Evolutionary conservation across 2,113 vertebrate genomes (phyloP).

Genomic region (Edolisoma coerulescens): DNA sequence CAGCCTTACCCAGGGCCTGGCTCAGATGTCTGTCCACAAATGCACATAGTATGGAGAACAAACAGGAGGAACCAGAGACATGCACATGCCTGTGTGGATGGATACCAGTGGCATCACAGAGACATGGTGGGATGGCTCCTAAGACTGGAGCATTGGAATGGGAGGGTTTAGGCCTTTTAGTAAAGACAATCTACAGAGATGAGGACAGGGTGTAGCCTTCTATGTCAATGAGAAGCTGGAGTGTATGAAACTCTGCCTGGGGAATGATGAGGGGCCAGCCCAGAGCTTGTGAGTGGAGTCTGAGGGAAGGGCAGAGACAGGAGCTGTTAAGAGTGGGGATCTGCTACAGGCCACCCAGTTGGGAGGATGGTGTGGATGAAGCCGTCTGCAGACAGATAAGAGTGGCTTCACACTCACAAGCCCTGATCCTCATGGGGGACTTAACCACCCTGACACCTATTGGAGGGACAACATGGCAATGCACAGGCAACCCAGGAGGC

Average conservation of each 20-base stretch:
- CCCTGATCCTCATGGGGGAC: neutral
- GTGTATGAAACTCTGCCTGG: neutral
- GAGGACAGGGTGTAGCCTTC: neutral
- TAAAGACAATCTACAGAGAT: neutral
- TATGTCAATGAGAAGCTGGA: neutral
- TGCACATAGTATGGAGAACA: neutral
- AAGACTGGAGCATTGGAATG: neutral
- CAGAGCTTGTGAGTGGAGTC: neutral
- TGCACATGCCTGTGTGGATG: rapidly evolving
- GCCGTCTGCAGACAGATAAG: neutral
- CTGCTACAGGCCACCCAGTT: neutral
- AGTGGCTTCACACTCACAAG: neutral
- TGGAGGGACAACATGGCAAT: neutral
- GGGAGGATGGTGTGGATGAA: neutral
- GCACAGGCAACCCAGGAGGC: neutral
- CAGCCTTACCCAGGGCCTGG: neutral
- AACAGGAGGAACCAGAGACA: neutral
- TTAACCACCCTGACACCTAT: neutral
- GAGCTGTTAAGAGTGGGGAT: neutral
- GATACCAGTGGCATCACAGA: rapidly evolving
- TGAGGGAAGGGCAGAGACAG: neutral
- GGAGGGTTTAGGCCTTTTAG: neutral
- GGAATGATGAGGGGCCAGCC: neutral
- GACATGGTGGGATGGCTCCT: neutral
- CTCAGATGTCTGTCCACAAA: neutral